Conservation (phyloP, 1,140 invertebrate species). For the Heliothis virescens region DNA sequence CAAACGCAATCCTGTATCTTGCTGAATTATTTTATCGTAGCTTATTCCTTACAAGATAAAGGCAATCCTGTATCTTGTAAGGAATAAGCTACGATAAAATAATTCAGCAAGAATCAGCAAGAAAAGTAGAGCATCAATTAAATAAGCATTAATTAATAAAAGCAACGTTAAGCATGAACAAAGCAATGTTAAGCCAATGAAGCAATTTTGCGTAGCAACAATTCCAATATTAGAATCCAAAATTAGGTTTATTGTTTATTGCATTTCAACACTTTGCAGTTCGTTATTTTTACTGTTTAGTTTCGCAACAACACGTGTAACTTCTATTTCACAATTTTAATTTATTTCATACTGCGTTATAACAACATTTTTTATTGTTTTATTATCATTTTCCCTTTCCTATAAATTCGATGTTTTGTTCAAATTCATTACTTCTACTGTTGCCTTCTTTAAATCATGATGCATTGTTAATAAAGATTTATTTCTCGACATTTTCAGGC, state of each 20-base stretch:
- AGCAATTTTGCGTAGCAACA: background rate
- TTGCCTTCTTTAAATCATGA: background rate
- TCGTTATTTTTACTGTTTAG: background rate
- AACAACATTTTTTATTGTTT: background rate
- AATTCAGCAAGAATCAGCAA: too few relatives aligned
- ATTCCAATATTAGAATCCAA: background rate
- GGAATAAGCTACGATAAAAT: too few relatives aligned
- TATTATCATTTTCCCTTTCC: background rate
- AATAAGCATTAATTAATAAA: too few relatives aligned
- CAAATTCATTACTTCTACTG: background rate
- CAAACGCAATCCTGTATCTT: too few relatives aligned
- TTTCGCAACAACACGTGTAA: background rate
- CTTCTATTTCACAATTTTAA: background rate
- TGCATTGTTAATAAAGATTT: conserved; percentile 6
- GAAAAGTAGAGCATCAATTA: too few relatives aligned
- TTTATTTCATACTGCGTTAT: background rate
- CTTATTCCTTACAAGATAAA: too few relatives aligned
- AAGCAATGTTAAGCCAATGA: background rate
- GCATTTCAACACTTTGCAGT: background rate
- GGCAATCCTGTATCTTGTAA: too few relatives aligned
- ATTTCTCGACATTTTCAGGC: background rate
- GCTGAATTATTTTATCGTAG: too few relatives aligned
- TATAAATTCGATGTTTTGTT: background rate
- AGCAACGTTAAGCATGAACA: too few relatives aligned
- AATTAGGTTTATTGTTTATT: background rate